These are phyloP conservation scores for Coleophora deauratella DNA, from an alignment of 2,888 invertebrate genomes.

Conservation along the genomic window DNA sequence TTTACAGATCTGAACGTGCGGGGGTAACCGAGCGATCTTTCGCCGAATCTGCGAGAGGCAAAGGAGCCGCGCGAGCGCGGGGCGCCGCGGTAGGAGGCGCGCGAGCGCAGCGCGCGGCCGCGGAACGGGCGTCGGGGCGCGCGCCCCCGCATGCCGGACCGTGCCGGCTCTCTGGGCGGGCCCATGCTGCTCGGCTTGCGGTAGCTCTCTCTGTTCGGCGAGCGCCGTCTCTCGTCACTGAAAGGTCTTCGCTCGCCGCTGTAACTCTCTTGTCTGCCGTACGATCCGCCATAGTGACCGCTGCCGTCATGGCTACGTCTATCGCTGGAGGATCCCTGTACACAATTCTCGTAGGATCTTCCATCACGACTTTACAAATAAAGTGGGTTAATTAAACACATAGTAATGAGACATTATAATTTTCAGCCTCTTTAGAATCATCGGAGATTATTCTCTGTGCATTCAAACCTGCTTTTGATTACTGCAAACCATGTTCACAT, in stretches of 20 bases:
- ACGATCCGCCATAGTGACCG: conserved; percentile 71
- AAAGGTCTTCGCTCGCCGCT: conserved; percentile 63
- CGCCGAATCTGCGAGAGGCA: conserved; percentile 51
- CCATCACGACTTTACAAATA: conserved; percentile 41
- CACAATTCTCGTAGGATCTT: conserved; percentile 62
- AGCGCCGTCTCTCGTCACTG: conserved; percentile 71
- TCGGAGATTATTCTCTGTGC: background rate
- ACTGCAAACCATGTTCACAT: background rate
- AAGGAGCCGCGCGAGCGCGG: conserved; percentile 68
- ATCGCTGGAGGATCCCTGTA: conserved; percentile 71
- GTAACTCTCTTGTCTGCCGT: conserved; percentile 73
- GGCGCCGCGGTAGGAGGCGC: conserved; percentile 70
- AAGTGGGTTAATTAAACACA: conserved; percentile 26
- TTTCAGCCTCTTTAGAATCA: background rate
- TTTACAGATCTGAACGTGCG: conserved; percentile 63
- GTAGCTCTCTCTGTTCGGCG: conserved; percentile 64
- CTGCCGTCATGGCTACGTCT: conserved; percentile 74
- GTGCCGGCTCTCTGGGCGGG: conserved; percentile 58
- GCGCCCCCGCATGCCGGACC: conserved; percentile 54
- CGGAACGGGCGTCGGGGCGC: conserved; percentile 71
- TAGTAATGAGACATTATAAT: conserved; percentile 6
- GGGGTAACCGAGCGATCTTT: conserved; percentile 55
- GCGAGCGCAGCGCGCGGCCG: conserved; percentile 69
- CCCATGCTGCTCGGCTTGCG: conserved; percentile 66
- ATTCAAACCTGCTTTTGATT: background rate